Base-by-base conservation (phyloP, 2,113 vertebrate species). In the Ophiodon elongatus region DNA sequence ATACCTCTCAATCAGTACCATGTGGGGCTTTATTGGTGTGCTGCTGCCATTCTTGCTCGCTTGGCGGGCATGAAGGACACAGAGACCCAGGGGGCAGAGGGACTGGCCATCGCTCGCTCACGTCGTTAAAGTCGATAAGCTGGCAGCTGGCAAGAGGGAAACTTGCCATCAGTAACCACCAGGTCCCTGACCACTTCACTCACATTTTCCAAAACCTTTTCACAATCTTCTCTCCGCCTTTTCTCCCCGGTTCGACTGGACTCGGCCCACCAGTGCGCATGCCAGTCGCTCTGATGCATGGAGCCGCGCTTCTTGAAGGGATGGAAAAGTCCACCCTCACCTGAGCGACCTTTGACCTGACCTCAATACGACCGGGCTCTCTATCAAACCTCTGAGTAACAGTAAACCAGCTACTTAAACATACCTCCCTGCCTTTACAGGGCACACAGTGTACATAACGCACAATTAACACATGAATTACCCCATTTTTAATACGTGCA, bases 71-170 rank as follows among this genome's bases (percentile, higher is more conserved):
- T 35, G 70, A 82, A 85, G 91, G 89, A 90, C 90, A 65, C 23
- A 8, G 87, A 81, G 85, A 89, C 86, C 85, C 74, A 64, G 79
- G 85, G 83, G 93, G 81, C 84, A 79, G 50, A 65, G 79, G 75
- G 85, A 88, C 87, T 82, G 92, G 87, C 91, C 70, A 89, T 89
- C 75, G 88, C 89, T 84, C 65, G 45, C 80, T 87, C 85, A 74
- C 83, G 57, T 88, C 73, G 62, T 91, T 90, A 91, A 93, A 89
- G 89, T 85, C 68, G 92, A 93, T 94, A 94, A 93, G 91, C 89
- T 92, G 91, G 92, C 93, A 87, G 88, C 85, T 33, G 72, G 85
- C 74, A 4, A 62, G 72, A 27, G 86, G 88, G 88, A 84, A 80
- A 52, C 79, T 54, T 84, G 91, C 90, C 92, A 92, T 80, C 77